Percentiles rank a stretch among this genome's conserved stretches.
Conservation (phyloP, 2,797 vertebrate species). For the Falco rusticolus region DNA sequence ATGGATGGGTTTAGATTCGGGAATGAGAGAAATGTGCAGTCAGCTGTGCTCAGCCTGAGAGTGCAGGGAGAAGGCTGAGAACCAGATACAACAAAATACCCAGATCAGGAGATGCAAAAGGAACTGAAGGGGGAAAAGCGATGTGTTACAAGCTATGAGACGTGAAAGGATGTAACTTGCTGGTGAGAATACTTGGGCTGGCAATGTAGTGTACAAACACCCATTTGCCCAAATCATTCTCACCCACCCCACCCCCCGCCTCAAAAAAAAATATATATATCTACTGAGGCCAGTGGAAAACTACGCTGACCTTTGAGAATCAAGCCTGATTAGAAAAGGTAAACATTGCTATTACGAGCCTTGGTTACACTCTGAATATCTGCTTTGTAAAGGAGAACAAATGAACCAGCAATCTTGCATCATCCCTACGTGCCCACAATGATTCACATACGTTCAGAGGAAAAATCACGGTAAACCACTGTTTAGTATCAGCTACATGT, state of each 20-base stretch:
- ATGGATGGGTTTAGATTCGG: not conserved
- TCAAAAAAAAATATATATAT: not conserved
- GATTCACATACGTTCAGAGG: not conserved
- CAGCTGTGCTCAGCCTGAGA: not conserved
- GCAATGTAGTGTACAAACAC: not conserved
- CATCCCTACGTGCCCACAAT: not conserved
- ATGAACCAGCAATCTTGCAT: not conserved
- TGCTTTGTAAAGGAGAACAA: not conserved
- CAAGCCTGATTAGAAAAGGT: not conserved
- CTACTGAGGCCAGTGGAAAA: not conserved
- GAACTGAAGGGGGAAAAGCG: not conserved
- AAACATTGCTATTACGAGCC: not conserved
- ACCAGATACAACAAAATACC: not conserved
- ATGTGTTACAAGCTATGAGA: not conserved
- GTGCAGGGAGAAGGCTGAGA: not conserved
- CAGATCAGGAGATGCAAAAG: not conserved
- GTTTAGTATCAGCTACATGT: not conserved
- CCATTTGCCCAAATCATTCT: not conserved
- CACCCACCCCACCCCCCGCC: rapidly evolving
- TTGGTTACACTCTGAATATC: not conserved
- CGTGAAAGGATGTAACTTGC: not conserved
- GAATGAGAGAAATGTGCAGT: not conserved
- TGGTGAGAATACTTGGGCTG: not conserved
- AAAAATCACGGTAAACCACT: not conserved
- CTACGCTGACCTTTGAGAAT: not conserved